Evolutionary conservation across 1,140 invertebrate species (phyloP), one percentile per base, ranked within the genome.

Genomic region (Tyrophagus putrescentiae): DNA sequence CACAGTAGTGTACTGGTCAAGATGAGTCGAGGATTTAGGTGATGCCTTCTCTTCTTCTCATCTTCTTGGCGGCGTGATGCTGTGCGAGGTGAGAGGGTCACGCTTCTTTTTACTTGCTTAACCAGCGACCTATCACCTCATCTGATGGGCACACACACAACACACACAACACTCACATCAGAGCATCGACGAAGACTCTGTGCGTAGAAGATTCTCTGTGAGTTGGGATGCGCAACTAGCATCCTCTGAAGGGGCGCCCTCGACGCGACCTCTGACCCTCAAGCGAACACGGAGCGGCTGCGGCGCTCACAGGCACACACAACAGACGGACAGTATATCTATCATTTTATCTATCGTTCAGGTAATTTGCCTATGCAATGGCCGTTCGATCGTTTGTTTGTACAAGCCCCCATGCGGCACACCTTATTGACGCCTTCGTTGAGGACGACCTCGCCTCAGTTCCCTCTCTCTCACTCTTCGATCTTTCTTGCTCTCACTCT

Each of bases 351-450:
- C 45, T 7, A 39, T 39, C 36, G n/a, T 39, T 13, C 18, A 29
- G 45, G 31, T 48, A 48, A 48, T 48, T 48, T 48, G 45, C 31
- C 31, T 48, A 48, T 25, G 45, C n/a, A n/a, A n/a, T n/a, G n/a
- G n/a, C n/a, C n/a, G n/a, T 18, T 48, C 21, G 21, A 39, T 48
- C 45, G 45, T 48, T 48, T 48, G 45, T 48, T 48, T 48, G 45
- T 48, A 48, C 45, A 48, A 48, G 21, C 23, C 21, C 18, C 18
- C 6, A 21, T 48, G 45, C 21, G 45, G 45, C 45, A 48, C 45
- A 48, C 45, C 45, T 48, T 48, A 48, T 48, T 48, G 45, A 48
- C 45, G 45, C 45, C 45, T 48, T 48, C 45, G 21, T 21, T 48
- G 23, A n/a, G n/a, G n/a, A n/a, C 45, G 45, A 18, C 45, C 45